These are phyloP conservation scores for Calameuta pallipes DNA, from an alignment of 2,888 invertebrate genomes.

Conservation along the genomic window DNA sequence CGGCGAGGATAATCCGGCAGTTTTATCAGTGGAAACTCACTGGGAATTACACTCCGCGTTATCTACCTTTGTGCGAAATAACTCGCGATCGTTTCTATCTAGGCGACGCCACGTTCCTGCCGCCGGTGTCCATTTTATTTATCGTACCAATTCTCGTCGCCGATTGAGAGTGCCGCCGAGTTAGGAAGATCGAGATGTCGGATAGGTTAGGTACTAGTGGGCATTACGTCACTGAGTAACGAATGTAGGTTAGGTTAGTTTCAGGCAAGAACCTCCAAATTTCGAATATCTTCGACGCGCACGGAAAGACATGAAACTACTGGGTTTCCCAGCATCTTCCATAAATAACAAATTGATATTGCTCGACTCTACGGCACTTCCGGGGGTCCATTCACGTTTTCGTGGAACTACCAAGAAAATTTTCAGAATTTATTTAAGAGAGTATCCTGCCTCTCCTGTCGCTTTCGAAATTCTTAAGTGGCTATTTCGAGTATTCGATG, in stretches of 20 bases:
- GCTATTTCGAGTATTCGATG: no score
- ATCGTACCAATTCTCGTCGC: not conserved
- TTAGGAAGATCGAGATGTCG: not conserved
- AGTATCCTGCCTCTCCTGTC: not conserved
- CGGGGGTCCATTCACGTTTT: not conserved
- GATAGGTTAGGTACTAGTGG: not conserved
- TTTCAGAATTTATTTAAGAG: not conserved
- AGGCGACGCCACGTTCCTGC: not conserved
- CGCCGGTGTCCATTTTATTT: not conserved
- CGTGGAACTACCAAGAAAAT: not conserved
- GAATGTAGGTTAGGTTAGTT: not conserved
- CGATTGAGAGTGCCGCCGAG: not conserved
- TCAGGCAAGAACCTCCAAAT: conserved; percentile 2
- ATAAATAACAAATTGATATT: conserved; percentile 33
- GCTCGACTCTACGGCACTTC: conserved; percentile 3
- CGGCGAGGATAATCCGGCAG: conserved; percentile 28
- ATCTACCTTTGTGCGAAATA: not conserved
- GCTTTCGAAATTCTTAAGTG: no score
- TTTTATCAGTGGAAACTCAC: conserved; percentile 31
- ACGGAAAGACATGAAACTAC: conserved; percentile 18
- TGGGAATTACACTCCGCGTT: not conserved
- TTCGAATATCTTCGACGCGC: conserved; percentile 8
- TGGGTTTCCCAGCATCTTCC: conserved; percentile 3
- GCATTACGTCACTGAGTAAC: not conserved
- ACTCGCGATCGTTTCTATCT: not conserved